Percentiles rank a stretch among this genome's conserved stretches.
phyloP scores from a whole-genome alignment of 2,888 invertebrate species.

The Xestobium rufovillosum region DNA sequence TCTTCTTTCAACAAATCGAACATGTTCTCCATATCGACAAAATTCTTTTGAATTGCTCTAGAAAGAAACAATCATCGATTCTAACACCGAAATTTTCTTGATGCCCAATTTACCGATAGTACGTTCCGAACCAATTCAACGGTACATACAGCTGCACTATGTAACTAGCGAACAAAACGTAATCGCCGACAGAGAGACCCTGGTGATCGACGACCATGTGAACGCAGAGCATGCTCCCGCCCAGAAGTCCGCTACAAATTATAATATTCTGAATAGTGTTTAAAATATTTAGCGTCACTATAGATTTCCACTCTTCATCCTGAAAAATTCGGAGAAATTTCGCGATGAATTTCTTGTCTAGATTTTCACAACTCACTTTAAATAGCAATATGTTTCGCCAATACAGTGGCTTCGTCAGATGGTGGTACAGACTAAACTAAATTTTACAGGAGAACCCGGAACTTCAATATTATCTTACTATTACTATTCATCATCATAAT shows the following conservation, averaged over 20 bases:
- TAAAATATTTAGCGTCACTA: slow-evolving; percentile 78
- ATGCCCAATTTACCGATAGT: slow-evolving; percentile 67
- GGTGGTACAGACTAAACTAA: too few species aligned
- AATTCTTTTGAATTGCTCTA: slow-evolving; percentile 94
- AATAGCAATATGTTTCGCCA: too few species aligned
- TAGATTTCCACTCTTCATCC: slow-evolving; percentile 84
- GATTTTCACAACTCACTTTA: too few species aligned
- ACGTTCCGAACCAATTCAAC: slow-evolving; percentile 96
- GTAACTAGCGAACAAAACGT: slow-evolving; percentile 91
- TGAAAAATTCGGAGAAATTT: slow-evolving; percentile 43
- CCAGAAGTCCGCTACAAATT: slow-evolving; percentile 75
- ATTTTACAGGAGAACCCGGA: too few species aligned
- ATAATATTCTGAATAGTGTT: slow-evolving; percentile 89
- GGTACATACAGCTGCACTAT: slow-evolving; percentile 92
- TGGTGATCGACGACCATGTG: slow-evolving; percentile 68
- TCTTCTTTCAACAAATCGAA: slow-evolving; percentile 86
- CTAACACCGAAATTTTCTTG: background rate
- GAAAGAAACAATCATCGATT: slow-evolving; percentile 17
- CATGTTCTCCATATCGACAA: slow-evolving; percentile 99
- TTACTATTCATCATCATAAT: too few species aligned
- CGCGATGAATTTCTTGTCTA: too few species aligned
- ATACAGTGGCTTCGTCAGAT: too few species aligned
- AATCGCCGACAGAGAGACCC: slow-evolving; percentile 82
- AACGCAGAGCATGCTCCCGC: slow-evolving; percentile 83
- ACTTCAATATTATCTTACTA: too few species aligned